Evolutionary conservation across 2,113 vertebrate species (phyloP).

Genomic region (Microcebus lehilahytsara): DNA sequence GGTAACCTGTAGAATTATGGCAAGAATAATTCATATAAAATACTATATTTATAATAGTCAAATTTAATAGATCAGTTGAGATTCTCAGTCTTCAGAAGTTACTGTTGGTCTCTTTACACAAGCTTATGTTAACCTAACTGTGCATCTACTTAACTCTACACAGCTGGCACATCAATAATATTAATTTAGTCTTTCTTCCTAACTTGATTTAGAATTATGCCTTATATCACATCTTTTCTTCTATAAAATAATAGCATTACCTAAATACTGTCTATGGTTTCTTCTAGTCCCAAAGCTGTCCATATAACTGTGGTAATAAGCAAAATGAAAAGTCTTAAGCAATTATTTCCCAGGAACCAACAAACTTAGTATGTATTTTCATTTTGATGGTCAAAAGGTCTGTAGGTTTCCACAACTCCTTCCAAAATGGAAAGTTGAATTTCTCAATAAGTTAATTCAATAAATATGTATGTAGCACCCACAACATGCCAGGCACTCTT

Average conservation of each 20-base stretch:
- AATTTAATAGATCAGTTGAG: neutral
- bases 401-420: constrained; percentile 9
- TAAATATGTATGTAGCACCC: neutral
- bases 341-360: constrained; percentile 9
- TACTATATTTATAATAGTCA: neutral
- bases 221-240: constrained; percentile 13
- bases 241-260: neutral
- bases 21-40: constrained; percentile 41
- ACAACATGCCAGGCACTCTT: neutral
- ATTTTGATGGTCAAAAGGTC: constrained; percentile 19
- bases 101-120: neutral
- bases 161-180: neutral
- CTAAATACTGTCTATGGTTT: neutral
- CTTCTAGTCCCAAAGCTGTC: constrained; percentile 10
- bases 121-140: constrained; percentile 29
- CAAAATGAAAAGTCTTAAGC: neutral
- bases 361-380: neutral
- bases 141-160: neutral
- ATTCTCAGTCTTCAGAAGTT: neutral
- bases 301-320: neutral
- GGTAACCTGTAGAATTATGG: neutral
- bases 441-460: constrained; percentile 26
- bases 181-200: neutral
- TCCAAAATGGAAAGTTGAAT: constrained; percentile 17
- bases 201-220: constrained; percentile 29